Evolutionary conservation across 2,113 vertebrate genomes (phyloP).

Genomic region (Carlito syrichta): DNA sequence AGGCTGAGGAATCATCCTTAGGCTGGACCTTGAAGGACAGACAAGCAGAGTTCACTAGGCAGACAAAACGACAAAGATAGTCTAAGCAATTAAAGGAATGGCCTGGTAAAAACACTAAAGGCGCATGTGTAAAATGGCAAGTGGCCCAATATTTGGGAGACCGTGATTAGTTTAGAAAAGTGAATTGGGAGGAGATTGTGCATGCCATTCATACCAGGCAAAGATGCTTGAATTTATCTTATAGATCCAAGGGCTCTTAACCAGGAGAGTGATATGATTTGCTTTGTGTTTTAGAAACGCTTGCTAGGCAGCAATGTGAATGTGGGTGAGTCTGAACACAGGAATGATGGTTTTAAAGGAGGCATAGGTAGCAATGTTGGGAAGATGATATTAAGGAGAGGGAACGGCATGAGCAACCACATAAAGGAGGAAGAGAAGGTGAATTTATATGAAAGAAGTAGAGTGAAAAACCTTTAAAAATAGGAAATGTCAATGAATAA

Average conservation of each 20-base stretch:
- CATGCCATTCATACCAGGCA: neutral
- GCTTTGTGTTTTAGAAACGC: neutral
- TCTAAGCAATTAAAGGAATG: neutral
- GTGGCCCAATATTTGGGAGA: neutral
- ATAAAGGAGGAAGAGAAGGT: neutral
- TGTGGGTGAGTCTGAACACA: neutral
- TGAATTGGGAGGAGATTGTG: neutral
- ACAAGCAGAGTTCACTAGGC: neutral
- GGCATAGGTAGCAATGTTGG: neutral
- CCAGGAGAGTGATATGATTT: neutral
- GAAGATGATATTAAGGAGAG: neutral
- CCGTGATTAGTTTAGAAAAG: neutral
- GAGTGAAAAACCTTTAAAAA: neutral
- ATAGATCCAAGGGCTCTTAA: neutral
- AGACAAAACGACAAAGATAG: neutral
- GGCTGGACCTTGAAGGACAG: neutral
- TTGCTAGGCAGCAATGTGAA: neutral
- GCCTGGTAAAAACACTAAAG: neutral
- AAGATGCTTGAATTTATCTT: slow-evolving; percentile 2
- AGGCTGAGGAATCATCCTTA: neutral
- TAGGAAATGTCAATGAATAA: neutral
- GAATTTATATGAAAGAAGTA: neutral
- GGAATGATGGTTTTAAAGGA: neutral
- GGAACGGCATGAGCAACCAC: neutral
- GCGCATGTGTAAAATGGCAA: neutral